Base-by-base conservation (phyloP, 2,113 vertebrate species). In the Formicarius rufipectus region DNA sequence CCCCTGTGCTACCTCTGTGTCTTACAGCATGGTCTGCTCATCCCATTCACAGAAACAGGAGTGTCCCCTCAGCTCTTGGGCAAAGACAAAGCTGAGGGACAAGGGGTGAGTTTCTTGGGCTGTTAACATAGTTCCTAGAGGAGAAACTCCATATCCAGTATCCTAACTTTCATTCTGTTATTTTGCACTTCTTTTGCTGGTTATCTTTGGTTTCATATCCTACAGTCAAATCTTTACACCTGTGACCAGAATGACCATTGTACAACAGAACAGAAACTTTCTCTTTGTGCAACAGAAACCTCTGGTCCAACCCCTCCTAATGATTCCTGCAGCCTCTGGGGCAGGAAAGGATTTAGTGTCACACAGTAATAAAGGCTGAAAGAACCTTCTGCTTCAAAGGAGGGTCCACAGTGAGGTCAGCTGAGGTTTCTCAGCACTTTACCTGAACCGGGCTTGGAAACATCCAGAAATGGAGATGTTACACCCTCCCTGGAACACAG, bases 241-340 rank as follows among this genome's bases (percentile, higher is more conserved):
- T 25, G 10, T 37, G 28, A 56, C n/a, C n/a, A 25, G 47, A 82
- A 63, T 3, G 28, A 47, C 25, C 10, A 22, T 2, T 3, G 7
- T 9, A 13, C 17, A 44, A 30, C 56, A 58, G 33, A n/a, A 58
- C 33, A 58, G 21, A 58, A 58, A 58, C 33, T 8, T 56, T 37
- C 21, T 25, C 22, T 53, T 13, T 21, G n/a, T n/a, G 37, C 27
- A 56, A 18, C 8, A 88, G 71, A 69, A 84, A 68, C 28, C 22
- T 40, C 49, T 0, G 0, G 23, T 15, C 18, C 30, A 84, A 33
- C 9, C 31, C 7, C 16, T 58, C 20, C 8, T 27, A 35, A 19
- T 11, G 64, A 47, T 6, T 74, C 37, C 59, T 56, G 27, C 17
- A 52, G 22, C 21, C 60, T 47, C n/a, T 35, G 19, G 45, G 39